Conservation (phyloP, 2,797 vertebrate genomes). For the Artibeus lituratus region DNA sequence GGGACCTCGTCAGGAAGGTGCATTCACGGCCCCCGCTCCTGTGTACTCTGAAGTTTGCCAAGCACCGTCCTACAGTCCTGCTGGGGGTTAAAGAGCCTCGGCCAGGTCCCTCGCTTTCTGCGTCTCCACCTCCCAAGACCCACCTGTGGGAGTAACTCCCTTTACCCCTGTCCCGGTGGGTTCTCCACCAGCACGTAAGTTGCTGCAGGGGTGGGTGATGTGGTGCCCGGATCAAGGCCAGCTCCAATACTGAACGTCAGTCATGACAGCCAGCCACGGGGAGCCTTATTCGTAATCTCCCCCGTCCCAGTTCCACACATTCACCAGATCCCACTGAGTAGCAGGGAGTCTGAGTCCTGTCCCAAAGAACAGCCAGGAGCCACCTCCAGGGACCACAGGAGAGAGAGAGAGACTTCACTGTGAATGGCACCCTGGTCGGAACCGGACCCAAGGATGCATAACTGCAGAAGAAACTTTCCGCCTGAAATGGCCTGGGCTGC, state of each 20-base stretch:
- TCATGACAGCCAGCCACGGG: rapidly evolving
- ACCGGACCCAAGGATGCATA: neutral
- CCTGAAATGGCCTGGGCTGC: neutral
- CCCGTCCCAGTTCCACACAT: neutral
- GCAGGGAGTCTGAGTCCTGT: neutral
- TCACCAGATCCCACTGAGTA: too few species aligned
- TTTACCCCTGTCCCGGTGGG: neutral
- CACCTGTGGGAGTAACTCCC: neutral
- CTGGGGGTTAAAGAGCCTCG: neutral
- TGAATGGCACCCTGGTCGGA: neutral
- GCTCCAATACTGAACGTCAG: neutral
- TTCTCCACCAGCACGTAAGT: rapidly evolving
- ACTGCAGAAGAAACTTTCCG: neutral
- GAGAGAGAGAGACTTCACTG: neutral
- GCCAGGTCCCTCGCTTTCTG: neutral
- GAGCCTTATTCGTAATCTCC: neutral
- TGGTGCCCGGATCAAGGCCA: neutral
- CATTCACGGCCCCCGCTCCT: rapidly evolving
- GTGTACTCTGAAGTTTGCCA: neutral
- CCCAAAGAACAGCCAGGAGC: neutral
- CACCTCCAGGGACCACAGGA: neutral
- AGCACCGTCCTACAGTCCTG: rapidly evolving
- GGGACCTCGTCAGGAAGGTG: neutral
- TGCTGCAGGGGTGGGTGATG: neutral
- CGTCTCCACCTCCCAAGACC: neutral